phyloP scores from a whole-genome alignment of 2,113 vertebrate genomes.

The Lycaon pictus region DNA sequence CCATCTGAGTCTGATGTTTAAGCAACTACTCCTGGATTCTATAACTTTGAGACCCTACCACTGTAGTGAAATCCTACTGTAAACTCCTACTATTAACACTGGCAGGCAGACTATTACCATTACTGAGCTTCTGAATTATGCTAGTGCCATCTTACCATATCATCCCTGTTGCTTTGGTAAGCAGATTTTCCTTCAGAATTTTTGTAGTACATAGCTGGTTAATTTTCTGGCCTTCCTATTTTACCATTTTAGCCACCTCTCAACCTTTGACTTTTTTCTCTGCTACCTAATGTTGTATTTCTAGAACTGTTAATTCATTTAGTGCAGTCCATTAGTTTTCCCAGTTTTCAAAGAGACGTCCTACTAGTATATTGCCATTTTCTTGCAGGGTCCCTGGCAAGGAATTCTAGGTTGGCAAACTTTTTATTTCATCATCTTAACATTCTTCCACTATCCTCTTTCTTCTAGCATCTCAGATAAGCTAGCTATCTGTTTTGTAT shows the following conservation, averaged over 20 bases:
- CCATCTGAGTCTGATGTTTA: neutral
- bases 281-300: neutral
- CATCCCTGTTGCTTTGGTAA: neutral
- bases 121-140: neutral
- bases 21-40: neutral
- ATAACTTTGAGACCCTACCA: neutral
- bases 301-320: neutral
- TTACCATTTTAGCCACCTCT: neutral
- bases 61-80: neutral
- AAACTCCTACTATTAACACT: neutral
- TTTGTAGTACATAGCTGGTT: neutral
- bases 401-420: neutral
- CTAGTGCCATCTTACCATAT: no score
- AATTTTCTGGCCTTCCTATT: neutral
- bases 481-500: neutral
- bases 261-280: neutral
- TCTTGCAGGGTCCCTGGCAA: neutral
- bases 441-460: neutral
- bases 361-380: neutral
- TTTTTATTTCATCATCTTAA: neutral
- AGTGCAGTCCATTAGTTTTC: neutral
- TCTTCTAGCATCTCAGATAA: neutral
- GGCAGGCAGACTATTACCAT: neutral
- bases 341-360: neutral
- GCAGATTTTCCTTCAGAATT: neutral